A percentile compares a stretch with the other conserved stretches of the same genome.
These are phyloP conservation scores for Blomia tropicalis DNA, from an alignment of 2,888 invertebrate species.

Conservation along the genomic window DNA sequence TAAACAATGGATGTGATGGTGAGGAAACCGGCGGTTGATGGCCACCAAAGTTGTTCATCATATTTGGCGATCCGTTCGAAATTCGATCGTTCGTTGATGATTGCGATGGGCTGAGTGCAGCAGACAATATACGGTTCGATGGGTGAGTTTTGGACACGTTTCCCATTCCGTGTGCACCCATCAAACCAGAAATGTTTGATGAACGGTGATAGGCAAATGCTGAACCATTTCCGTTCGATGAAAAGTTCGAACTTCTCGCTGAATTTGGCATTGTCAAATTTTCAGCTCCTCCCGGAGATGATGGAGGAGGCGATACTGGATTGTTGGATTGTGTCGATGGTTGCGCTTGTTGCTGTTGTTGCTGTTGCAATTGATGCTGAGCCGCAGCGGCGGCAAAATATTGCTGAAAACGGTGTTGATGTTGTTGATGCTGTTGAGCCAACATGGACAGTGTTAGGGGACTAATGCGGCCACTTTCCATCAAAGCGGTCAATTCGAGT, in stretches of 20 bases:
- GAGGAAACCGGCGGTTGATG: background rate
- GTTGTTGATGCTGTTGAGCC: background rate
- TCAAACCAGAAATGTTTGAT: background rate
- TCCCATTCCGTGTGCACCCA: background rate
- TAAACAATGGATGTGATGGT: background rate
- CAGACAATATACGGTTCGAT: background rate
- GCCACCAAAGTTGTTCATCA: background rate
- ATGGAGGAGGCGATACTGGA: background rate
- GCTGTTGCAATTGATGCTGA: background rate
- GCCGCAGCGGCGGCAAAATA: background rate
- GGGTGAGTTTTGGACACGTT: background rate
- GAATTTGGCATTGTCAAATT: background rate
- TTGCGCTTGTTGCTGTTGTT: background rate
- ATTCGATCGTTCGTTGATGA: background rate
- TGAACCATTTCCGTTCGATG: background rate
- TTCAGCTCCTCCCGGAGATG: background rate
- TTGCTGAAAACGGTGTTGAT: constrained; percentile 3
- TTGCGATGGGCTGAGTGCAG: background rate
- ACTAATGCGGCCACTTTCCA: background rate
- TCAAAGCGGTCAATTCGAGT: background rate
- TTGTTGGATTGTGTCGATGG: too few species aligned
- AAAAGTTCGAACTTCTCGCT: background rate
- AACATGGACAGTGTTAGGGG: constrained; percentile 2
- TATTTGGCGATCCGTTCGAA: background rate
- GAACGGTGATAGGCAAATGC: background rate